Evolutionary conservation across 2,797 vertebrate genomes (phyloP), one percentile per base, ranked within the genome.

Genomic region (Novumbra hubbsi): DNA sequence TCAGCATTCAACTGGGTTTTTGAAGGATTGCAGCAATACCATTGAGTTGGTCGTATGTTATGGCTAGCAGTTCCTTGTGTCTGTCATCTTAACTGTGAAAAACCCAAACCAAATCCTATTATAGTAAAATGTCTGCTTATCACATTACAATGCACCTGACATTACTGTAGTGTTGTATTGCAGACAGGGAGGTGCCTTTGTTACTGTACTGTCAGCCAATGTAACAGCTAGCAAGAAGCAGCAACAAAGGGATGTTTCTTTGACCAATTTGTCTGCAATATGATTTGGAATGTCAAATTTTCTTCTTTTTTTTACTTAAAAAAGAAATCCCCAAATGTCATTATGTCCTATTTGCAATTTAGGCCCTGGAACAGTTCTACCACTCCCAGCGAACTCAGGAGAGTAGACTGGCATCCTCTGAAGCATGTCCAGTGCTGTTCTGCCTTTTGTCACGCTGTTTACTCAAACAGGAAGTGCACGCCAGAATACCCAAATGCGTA

Each of bases 141-240:
- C 4, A 63, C 60, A 41, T 68, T 41, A 45, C n/a, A 21, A 68
- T 24, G 27, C 21, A 49, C 49, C 67, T 17, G 67, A 5, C 50
- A 34, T 34, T 32, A 14, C 27, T 55, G 6, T 8, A 32, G 7
- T 28, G 21, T 19, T 30, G 48, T 15, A 16, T 2, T 49, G 34
- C 21, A 38, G 65, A 45, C 5, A 41, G 72, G 21, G 67, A 75
- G 55, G 30, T 75, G 57, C 32, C 68, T 38, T 64, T 48, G 60
- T 65, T 71, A 16, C 30, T 68, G 21, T 17, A 19, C 12, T 19
- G 17, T 17, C 57, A n/a, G 68, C 41, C 55, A 70, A 14, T 67
- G 81, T 83, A 87, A 87, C 90, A 90, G 88, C 90, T 89, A 90
- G 86, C 86, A 85, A 76, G 70, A 84, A 85, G 88, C 87, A 82